Evolutionary conservation across 1,140 invertebrate species (phyloP).

Genomic region (Panulirus ornatus): DNA sequence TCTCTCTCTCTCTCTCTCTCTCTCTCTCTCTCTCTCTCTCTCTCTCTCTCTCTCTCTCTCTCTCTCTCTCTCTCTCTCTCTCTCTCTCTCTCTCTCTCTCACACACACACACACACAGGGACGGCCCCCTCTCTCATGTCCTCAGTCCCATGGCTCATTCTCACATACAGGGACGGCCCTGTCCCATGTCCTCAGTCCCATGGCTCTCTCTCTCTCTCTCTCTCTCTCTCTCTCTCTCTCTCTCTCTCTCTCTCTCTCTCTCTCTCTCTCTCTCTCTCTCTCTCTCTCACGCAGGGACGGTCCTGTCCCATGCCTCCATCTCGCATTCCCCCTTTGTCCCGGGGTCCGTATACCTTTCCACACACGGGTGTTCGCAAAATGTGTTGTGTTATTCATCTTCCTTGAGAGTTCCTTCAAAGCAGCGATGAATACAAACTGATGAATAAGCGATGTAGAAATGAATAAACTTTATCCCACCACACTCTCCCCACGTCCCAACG

Average conservation of each 20-base stretch:
- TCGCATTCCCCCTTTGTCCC: too few species aligned
- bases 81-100: slow-evolving; percentile 8
- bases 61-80: neutral
- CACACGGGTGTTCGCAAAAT: too few species aligned
- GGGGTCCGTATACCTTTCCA: too few species aligned
- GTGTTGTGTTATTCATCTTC: too few species aligned
- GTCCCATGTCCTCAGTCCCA: neutral
- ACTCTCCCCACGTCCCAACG: too few species aligned
- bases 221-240: slow-evolving; percentile 24
- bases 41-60: neutral
- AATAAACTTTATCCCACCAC: too few species aligned
- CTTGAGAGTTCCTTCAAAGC: too few species aligned
- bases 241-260: neutral
- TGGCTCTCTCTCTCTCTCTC: neutral
- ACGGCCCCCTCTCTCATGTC: neutral
- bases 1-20: too few species aligned
- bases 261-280: slow-evolving; percentile 3
- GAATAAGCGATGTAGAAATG: too few species aligned
- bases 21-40: neutral
- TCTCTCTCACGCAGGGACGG: too few species aligned
- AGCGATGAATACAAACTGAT: too few species aligned
- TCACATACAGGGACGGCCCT: too few species aligned
- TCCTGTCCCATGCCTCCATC: neutral
- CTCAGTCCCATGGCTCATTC: neutral
- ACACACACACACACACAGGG: neutral